Evolutionary conservation across 2,888 invertebrate genomes (phyloP), one percentile per base, ranked within the genome.

Genomic region (Drosophila acutilabella): DNA sequence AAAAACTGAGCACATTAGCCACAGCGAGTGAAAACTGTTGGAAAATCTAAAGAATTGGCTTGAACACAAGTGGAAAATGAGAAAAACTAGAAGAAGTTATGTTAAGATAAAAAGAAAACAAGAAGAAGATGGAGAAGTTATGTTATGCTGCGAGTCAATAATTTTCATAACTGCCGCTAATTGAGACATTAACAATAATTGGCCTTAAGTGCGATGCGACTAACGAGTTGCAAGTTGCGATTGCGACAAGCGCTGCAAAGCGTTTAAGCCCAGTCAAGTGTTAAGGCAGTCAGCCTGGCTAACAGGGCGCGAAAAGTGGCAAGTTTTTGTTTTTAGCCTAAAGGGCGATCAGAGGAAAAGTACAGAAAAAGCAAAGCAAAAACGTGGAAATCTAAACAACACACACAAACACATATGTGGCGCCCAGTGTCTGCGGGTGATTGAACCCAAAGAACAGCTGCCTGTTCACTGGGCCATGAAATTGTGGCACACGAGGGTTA

Each of bases 81-180:
- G 45, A 14, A 42, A 57, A 48, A 18, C 50, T 23, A 14, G 23
- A 26, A 45, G 23, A 33, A 62, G 41, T 14, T 10, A 61, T 60
- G 59, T 44, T 61, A 40, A 48, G 30, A 30, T 30, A 11, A 45
- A 16, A 36, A 44, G 6, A 6, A 13, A 13, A 11, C 52, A 38
- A 30, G 45, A 20, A 42, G 50, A 48, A 18, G 44, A 45, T 16
- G 20, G 23, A 45, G 36, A 33, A 62, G 41, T 14, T 10, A 54
- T 60, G 59, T 44, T 61, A 26, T 48, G 51, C 61, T 50, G 74
- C 41, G 13, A 72, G 84, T 81, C 87, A 84, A 85, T 85, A 82
- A 85, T 85, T 85, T 85, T 85, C 84, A 85, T 85, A 85, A 85
- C 87, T 86, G 87, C 77, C 79, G 71, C 81, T 85, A 85, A 85